These are phyloP conservation scores for Coracias cyanogaster DNA, from an alignment of 2,797 vertebrate species.

Conservation along the genomic window DNA sequence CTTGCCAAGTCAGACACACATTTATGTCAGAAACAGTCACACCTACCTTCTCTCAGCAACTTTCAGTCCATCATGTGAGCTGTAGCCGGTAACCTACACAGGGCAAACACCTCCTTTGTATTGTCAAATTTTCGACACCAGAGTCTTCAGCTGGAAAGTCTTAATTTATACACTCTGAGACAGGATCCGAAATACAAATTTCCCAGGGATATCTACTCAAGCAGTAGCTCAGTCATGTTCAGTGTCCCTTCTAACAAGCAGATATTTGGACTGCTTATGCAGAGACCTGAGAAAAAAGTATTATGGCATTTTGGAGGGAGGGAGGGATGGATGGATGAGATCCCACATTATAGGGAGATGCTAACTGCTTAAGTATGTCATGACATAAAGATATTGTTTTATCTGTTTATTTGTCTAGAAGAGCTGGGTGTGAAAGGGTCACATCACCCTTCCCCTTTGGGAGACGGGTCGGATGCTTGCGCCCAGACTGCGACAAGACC, in stretches of 20 bases:
- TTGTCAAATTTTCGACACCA: slow-evolving; percentile 16
- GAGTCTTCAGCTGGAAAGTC: slow-evolving; percentile 12
- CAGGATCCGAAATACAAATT: background rate
- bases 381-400: background rate
- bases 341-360: background rate
- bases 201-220: background rate
- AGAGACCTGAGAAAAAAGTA: background rate
- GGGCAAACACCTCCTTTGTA: slow-evolving; percentile 52
- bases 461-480: too few species aligned
- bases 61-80: slow-evolving; percentile 42
- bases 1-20: slow-evolving; percentile 50
- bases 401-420: background rate
- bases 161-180: background rate
- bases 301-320: background rate
- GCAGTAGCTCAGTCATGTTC: background rate
- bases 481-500: too few species aligned
- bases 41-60: slow-evolving; percentile 45
- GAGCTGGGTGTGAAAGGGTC: background rate
- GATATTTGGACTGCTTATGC: background rate
- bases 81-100: slow-evolving; percentile 41
- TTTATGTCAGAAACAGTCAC: slow-evolving; percentile 51
- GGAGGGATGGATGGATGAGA: background rate
- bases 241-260: background rate
- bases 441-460: too few species aligned
- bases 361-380: background rate